Percentiles rank a stretch among this genome's conserved stretches.
Conservation (phyloP, 2,888 invertebrate genomes). For the Erebia ligea region DNA sequence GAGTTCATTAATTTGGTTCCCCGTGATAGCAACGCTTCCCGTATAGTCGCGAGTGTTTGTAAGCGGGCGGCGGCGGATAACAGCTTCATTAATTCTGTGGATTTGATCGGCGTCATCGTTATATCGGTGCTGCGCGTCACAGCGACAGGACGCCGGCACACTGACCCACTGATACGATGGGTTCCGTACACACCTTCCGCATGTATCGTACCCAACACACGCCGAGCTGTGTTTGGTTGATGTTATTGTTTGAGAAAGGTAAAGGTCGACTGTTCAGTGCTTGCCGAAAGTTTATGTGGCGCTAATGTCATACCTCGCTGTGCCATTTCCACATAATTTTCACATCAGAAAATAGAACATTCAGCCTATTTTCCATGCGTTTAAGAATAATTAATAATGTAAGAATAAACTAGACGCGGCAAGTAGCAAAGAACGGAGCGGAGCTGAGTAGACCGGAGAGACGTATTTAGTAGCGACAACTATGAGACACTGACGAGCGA, state of each 20-base stretch:
- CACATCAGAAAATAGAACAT: no score
- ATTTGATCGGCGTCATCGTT: constrained; percentile 39
- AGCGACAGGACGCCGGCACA: constrained; percentile 1
- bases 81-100: constrained; percentile 13
- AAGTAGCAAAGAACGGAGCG: no score
- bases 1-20: background rate
- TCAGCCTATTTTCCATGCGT: no score
- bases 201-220: background rate
- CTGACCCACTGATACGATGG: background rate
- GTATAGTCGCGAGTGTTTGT: background rate
- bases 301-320: background rate
- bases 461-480: no score
- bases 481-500: no score
- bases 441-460: no score
- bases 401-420: no score
- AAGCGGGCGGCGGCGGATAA: background rate
- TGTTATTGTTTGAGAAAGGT: constrained; percentile 12
- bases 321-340: no score
- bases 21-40: background rate
- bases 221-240: background rate
- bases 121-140: constrained; percentile 29
- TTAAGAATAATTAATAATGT: no score
- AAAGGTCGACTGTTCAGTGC: background rate
- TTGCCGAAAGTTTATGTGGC: background rate
- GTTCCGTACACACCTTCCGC: background rate